A percentile compares a stretch with the other conserved stretches of the same genome.
Evolutionary conservation across 2,888 invertebrate species (phyloP).

Genomic region (Euzophera pinguis): DNA sequence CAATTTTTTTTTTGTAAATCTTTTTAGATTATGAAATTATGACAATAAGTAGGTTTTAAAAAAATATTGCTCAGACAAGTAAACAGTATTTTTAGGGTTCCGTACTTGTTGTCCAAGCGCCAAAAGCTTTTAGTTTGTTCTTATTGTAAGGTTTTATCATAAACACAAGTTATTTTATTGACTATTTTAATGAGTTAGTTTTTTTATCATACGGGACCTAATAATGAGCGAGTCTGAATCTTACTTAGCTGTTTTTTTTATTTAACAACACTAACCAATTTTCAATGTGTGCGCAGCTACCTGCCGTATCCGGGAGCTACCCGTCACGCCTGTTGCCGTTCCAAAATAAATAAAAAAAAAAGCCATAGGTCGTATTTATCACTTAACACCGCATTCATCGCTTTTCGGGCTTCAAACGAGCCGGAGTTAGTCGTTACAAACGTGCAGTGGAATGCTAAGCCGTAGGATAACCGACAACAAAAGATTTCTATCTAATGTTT

Average conservation of each 20-base stretch:
- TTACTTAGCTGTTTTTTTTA: conserved; percentile 26
- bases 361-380: conserved; percentile 34
- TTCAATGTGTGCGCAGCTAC: conserved; percentile 64
- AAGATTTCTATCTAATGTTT: conserved; percentile 29
- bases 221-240: no score
- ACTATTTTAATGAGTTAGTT: no score
- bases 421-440: conserved; percentile 27
- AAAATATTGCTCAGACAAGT: no score
- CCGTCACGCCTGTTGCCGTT: conserved; percentile 53
- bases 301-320: conserved; percentile 67
- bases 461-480: conserved; percentile 25
- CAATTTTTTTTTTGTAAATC: no score
- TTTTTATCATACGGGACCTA: no score
- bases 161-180: no score
- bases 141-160: no score
- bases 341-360: conserved; percentile 58
- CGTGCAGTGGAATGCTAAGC: conserved; percentile 32
- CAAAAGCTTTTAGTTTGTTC: no score
- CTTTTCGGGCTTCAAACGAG: conserved; percentile 32
- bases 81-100: no score
- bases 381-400: conserved; percentile 55
- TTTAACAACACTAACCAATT: conserved; percentile 43
- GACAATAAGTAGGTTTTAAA: no score
- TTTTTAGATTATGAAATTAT: no score
- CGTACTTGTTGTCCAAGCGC: no score